Conservation (phyloP, 2,888 invertebrate species). For the Eupsilia transversa region DNA sequence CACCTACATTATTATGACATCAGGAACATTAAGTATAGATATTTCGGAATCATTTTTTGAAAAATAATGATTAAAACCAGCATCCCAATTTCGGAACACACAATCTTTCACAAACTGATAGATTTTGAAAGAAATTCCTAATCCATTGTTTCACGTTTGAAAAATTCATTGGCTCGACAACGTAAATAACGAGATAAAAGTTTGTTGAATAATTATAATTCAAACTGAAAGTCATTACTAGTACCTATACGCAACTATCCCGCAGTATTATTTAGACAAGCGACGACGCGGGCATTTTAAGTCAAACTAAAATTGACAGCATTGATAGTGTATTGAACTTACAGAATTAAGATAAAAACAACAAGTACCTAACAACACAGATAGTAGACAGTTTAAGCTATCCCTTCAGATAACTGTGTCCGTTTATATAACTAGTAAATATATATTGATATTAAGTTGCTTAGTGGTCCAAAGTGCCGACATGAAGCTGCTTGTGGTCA, state of each 20-base stretch:
- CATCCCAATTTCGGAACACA: no score
- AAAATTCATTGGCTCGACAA: no score
- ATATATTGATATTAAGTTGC: neutral
- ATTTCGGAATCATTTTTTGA: neutral
- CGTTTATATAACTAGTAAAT: constrained; percentile 15
- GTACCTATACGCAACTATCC: no score
- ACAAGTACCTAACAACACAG: neutral
- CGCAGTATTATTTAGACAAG: neutral
- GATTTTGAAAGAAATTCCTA: no score
- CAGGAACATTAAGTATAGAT: neutral
- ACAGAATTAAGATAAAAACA: constrained; percentile 21
- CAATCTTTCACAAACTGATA: no score
- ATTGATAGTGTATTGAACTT: neutral
- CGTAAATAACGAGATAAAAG: no score
- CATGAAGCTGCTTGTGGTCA: constrained; percentile 41
- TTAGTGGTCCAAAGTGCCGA: constrained; percentile 13
- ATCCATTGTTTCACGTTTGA: no score
- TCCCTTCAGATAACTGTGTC: constrained; percentile 26
- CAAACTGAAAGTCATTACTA: no score
- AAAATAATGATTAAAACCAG: neutral
- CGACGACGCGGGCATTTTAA: neutral
- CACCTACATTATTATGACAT: no score
- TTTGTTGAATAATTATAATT: no score
- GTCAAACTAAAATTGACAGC: neutral
- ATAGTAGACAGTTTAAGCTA: constrained; percentile 13